Evolutionary conservation across 1,140 invertebrate genomes (phyloP).

Genomic region (Drosophila oshimai): DNA sequence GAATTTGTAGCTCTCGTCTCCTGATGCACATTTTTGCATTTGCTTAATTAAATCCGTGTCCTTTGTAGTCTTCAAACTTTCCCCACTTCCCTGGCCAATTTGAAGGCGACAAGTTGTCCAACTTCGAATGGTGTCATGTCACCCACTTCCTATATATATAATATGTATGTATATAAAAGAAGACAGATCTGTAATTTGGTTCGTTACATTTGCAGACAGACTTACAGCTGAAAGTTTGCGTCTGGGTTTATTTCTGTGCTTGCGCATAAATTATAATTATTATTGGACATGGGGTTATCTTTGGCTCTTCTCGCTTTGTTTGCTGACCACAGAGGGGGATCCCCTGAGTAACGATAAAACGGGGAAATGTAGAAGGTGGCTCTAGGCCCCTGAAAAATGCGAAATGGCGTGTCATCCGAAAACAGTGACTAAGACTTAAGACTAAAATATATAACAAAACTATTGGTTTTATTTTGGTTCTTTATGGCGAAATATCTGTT

Average conservation of each 20-base stretch:
- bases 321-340: background rate
- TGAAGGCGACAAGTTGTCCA: conserved; percentile 57
- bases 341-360: conserved; percentile 10
- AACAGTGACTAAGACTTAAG: background rate
- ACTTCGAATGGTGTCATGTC: conserved; percentile 7
- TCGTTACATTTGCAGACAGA: conserved; percentile 14
- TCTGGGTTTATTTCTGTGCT: conserved; percentile 46
- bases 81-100: background rate
- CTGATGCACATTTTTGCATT: conserved; percentile 22
- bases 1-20: background rate
- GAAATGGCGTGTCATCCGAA: background rate
- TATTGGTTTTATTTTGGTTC: too few species aligned
- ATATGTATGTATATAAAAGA: background rate
- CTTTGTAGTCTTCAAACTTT: background rate
- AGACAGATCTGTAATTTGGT: conserved; percentile 26
- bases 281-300: conserved; percentile 27
- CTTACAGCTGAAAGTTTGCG: conserved; percentile 18
- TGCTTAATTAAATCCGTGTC: conserved; percentile 52
- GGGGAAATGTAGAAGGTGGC: background rate
- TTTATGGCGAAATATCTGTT: conserved; percentile 89
- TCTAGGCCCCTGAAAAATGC: background rate
- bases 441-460: too few species aligned
- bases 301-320: background rate
- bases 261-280: conserved; percentile 78
- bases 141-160: background rate